Conservation (phyloP, 1,140 invertebrate species). For the Nymphalis io region DNA sequence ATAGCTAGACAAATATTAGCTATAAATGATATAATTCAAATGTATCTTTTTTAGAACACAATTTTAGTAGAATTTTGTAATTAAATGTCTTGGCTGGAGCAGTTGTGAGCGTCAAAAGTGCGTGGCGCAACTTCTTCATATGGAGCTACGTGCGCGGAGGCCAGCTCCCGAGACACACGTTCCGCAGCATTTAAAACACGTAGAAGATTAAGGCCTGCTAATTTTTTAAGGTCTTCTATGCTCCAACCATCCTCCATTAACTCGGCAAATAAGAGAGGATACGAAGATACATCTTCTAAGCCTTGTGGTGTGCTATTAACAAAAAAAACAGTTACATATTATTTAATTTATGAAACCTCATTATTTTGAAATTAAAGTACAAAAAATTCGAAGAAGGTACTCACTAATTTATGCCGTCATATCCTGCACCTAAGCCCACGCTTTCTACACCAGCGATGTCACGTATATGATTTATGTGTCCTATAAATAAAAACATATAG, state of each 20-base stretch:
- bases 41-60: not conserved
- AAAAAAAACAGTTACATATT: not conserved
- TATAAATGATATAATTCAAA: too few species aligned
- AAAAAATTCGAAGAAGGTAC: conserved; percentile 63
- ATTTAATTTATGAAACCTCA: not conserved
- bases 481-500: conserved; percentile 78
- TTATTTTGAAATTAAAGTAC: not conserved
- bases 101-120: conserved; percentile 70
- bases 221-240: conserved; percentile 91
- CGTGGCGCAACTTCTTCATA: conserved; percentile 76
- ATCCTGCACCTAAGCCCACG: conserved; percentile 93
- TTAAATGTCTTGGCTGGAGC: conserved; percentile 77
- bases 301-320: conserved; percentile 88
- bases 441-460: conserved; percentile 93
- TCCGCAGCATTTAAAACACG: conserved; percentile 87
- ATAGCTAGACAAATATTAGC: conserved; percentile 1
- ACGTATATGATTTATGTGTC: conserved; percentile 96
- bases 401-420: conserved; percentile 95
- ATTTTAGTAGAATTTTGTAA: not conserved
- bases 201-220: conserved; percentile 93
- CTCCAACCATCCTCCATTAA: conserved; percentile 91
- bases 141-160: conserved; percentile 67
- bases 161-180: conserved; percentile 82
- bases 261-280: conserved; percentile 92
- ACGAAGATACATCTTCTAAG: conserved; percentile 94